These are phyloP conservation scores for Papilio polytes DNA, from an alignment of 1,140 invertebrate genomes.

Conservation along the genomic window DNA sequence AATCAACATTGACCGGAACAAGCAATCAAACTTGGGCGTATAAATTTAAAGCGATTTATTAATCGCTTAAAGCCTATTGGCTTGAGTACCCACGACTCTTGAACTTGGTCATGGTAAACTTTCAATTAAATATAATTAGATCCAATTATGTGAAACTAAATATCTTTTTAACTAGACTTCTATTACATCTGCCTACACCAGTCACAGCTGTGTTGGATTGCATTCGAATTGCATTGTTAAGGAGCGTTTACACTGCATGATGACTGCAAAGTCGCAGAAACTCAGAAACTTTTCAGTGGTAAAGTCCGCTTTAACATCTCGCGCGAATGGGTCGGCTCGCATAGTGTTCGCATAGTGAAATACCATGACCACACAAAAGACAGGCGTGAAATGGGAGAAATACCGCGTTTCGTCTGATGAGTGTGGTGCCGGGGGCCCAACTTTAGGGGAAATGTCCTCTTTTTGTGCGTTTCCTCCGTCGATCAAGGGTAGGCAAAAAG, in stretches of 20 bases:
- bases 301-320: too few relatives aligned
- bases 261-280: background rate
- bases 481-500: too few relatives aligned
- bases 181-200: background rate
- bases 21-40: background rate
- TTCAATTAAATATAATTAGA: conserved; percentile 13
- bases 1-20: background rate
- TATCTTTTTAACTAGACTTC: background rate
- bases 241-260: background rate
- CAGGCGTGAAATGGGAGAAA: too few relatives aligned
- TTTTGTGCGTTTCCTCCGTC: too few relatives aligned
- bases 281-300: too few relatives aligned
- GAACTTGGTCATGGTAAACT: conserved; percentile 2
- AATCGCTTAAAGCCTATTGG: too few relatives aligned
- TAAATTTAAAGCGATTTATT: background rate
- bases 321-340: too few relatives aligned
- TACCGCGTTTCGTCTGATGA: too few relatives aligned
- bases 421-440: too few relatives aligned
- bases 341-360: too few relatives aligned
- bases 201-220: background rate
- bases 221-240: conserved; percentile 5
- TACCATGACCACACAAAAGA: too few relatives aligned
- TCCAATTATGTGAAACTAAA: conserved; percentile 5
- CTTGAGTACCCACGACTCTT: background rate
- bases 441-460: too few relatives aligned